These are phyloP conservation scores for Agonopterix heracliana DNA, from an alignment of 2,888 invertebrate species.

Conservation along the genomic window DNA sequence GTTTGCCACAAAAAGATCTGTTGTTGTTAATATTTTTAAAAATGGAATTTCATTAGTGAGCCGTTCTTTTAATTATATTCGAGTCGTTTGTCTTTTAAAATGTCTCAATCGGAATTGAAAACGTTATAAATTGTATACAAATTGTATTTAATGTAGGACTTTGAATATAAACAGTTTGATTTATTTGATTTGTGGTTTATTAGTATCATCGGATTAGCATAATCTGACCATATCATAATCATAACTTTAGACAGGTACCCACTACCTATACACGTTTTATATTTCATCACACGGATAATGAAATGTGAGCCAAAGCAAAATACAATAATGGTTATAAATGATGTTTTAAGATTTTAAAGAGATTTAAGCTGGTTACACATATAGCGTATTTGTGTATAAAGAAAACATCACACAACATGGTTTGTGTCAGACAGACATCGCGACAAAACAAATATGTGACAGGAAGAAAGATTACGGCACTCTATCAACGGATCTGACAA, in stretches of 20 bases:
- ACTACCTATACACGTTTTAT: neutral
- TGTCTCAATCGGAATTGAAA: constrained; percentile 33
- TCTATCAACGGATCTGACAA: constrained; percentile 54
- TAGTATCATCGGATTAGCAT: constrained; percentile 34
- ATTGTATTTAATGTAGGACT: constrained; percentile 37
- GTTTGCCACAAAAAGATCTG: constrained; percentile 2
- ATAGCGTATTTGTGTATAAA: too few species aligned
- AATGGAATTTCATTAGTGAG: constrained; percentile 26
- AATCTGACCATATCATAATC: constrained; percentile 26
- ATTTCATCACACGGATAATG: too few species aligned
- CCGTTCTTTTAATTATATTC: constrained; percentile 31
- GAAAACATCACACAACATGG: too few species aligned
- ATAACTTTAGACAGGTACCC: neutral
- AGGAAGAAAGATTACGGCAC: constrained; percentile 55
- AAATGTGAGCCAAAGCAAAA: too few species aligned
- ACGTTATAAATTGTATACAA: constrained; percentile 34
- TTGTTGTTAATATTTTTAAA: constrained; percentile 31
- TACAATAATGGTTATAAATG: too few species aligned
- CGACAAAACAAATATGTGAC: constrained; percentile 42
- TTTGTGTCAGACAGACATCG: constrained; percentile 2
- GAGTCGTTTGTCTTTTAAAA: constrained; percentile 27
- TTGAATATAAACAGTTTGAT: constrained; percentile 39
- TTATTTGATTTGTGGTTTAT: constrained; percentile 30
- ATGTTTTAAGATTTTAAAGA: too few species aligned
- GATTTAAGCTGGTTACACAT: too few species aligned